phyloP scores from a whole-genome alignment of 1,140 invertebrate species.

The Sycophaga agraensis region DNA sequence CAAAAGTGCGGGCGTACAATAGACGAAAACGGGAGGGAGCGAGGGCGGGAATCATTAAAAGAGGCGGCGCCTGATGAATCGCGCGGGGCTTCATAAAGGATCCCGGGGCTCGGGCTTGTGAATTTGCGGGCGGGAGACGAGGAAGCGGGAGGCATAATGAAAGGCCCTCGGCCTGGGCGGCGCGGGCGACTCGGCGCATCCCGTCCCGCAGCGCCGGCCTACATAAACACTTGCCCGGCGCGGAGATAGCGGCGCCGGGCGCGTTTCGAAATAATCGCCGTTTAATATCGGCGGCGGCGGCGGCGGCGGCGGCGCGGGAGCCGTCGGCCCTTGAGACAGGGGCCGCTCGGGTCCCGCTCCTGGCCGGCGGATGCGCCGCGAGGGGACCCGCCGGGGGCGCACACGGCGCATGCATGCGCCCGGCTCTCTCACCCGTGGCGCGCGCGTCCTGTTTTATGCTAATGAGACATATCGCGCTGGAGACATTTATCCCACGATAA shows the following conservation, averaged over 20 bases:
- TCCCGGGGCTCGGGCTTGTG: no score
- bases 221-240: background rate
- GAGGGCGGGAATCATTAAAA: no score
- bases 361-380: no score
- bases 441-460: conserved; percentile 28
- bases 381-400: no score
- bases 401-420: background rate
- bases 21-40: no score
- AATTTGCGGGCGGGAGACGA: background rate
- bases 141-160: background rate
- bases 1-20: no score
- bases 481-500: conserved; percentile 44
- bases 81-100: no score
- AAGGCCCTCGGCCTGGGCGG: background rate
- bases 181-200: background rate
- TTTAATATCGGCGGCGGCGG: background rate
- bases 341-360: no score
- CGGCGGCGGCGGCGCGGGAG: no score
- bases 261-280: background rate
- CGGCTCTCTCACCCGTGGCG: conserved; percentile 9
- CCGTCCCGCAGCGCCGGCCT: background rate
- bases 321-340: no score
- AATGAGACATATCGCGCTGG: conserved; percentile 31
- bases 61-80: no score
- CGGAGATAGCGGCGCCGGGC: background rate